Percentiles rank a stretch among this genome's conserved stretches.
Conservation (phyloP, 2,797 vertebrate genomes). For the Sardinella longiceps region DNA sequence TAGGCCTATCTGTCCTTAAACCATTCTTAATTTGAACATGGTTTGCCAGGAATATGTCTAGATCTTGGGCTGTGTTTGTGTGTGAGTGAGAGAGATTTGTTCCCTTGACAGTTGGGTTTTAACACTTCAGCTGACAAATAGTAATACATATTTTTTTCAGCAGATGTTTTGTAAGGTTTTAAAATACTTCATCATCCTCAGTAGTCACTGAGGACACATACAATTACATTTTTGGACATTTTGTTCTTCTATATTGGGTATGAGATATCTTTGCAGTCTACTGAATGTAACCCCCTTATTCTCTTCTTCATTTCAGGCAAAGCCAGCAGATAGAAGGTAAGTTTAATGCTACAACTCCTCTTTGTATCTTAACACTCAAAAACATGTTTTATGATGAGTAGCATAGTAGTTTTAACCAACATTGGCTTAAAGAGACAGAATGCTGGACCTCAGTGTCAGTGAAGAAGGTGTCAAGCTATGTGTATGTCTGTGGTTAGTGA, state of each 20-base stretch:
- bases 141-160: background rate
- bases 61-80: background rate
- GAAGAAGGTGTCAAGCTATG: background rate
- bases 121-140: background rate
- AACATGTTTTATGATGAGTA: constrained; percentile 1
- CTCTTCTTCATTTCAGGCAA: constrained; percentile 66
- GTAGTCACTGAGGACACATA: background rate
- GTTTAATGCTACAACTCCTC: constrained; percentile 45
- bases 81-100: too few relatives aligned
- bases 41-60: background rate
- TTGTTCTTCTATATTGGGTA: background rate
- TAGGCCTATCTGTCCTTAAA: too few relatives aligned
- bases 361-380: constrained; percentile 17
- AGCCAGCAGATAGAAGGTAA: constrained; percentile 65
- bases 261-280: too few relatives aligned
- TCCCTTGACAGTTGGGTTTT: background rate
- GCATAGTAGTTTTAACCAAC: constrained; percentile 1
- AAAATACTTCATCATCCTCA: background rate
- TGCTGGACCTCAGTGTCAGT: background rate
- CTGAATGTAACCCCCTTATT: background rate
- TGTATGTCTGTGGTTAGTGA: background rate
- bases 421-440: constrained; percentile 16
- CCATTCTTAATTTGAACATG: too few relatives aligned
- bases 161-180: background rate
- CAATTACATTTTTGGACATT: background rate